Evolutionary conservation across 2,888 invertebrate species (phyloP).

Genomic region (Morinoia aosen): DNA sequence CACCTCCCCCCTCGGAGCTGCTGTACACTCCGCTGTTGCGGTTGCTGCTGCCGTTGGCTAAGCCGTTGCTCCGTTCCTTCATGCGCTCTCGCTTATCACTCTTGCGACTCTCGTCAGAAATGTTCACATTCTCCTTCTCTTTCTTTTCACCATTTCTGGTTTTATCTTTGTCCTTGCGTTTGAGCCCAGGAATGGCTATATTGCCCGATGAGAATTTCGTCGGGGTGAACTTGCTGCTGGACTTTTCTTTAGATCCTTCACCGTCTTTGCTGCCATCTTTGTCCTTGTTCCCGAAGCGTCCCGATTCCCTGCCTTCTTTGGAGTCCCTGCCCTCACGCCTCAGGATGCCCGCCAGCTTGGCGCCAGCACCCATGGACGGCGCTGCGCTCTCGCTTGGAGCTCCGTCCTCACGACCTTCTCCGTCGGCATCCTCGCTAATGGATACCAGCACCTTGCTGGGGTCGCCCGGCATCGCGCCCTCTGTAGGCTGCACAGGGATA

Average conservation of each 20-base stretch:
- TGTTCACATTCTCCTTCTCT: constrained; percentile 24
- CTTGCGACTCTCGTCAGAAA: not conserved
- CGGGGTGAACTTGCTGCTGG: constrained; percentile 36
- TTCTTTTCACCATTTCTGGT: constrained; percentile 30
- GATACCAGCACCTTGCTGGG: constrained; percentile 36
- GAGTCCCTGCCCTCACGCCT: constrained; percentile 35
- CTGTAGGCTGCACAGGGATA: constrained; percentile 42
- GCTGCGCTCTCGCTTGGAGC: not conserved
- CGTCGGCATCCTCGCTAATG: constrained; percentile 40
- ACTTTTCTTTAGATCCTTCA: constrained; percentile 5
- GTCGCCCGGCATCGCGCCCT: not conserved
- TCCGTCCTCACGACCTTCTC: constrained; percentile 22
- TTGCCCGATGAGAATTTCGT: constrained; percentile 47
- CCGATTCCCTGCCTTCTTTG: constrained; percentile 12
- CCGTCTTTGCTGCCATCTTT: not conserved
- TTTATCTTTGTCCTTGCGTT: constrained; percentile 53
- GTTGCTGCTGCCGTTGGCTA: constrained; percentile 29
- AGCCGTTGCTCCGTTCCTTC: constrained; percentile 41
- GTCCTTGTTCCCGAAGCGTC: not conserved
- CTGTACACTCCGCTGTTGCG: constrained; percentile 12
- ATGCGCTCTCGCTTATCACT: constrained; percentile 18
- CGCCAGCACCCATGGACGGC: not conserved
- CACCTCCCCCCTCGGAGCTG: constrained; percentile 22
- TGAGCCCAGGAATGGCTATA: constrained; percentile 42
- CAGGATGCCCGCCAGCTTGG: constrained; percentile 38